Base-by-base conservation (phyloP, 2,888 invertebrate genomes). In the Papilio demoleus region DNA sequence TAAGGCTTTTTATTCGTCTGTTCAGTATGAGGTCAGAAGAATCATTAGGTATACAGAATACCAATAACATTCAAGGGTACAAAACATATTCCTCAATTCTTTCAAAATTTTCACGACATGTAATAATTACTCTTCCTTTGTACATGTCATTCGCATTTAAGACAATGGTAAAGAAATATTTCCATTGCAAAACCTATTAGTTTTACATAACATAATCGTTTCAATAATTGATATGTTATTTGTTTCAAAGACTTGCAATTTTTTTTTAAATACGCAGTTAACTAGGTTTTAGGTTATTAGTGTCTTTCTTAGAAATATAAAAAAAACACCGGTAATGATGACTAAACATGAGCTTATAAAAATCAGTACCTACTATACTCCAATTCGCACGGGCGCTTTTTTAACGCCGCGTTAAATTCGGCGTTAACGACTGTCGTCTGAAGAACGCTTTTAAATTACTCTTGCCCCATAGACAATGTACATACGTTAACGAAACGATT, bases 61-160 rank as follows among this genome's bases (percentile, higher is more conserved):
- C n/a, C 14, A 50, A 50, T 27, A 17, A 19, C 4, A 50, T 50
- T 27, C 50, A 50, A 50, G 50, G 50, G 24, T 27, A 50, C n/a
- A 50, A 17, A 12, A 9, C 14, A 27, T 6, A 24, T 50, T 27
- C 8, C 6, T 50, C 6, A 1, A 47, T 11, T 27, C 50, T 50
- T 50, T 50, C 27, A 14, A 24, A 50, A 24, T 50, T 47, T 47
- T 47, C 50, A 50, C 12, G 50, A 50, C 50, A 8, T 22, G 14
- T 50, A 50, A 9, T 50, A 19, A 50, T 50, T 27, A 50, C 24
- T 14, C 50, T 19, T 50, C 50, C 2, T 24, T 50, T 50, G 50
- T 50, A 17, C 8, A 42, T 9, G 17, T 17, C n/a, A n/a, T 17
- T 42, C 27, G 11, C 4, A 11, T 3, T 50, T 50, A 50, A 12